Base-by-base conservation (phyloP, 2,113 vertebrate genomes). In the Abramis brama region DNA sequence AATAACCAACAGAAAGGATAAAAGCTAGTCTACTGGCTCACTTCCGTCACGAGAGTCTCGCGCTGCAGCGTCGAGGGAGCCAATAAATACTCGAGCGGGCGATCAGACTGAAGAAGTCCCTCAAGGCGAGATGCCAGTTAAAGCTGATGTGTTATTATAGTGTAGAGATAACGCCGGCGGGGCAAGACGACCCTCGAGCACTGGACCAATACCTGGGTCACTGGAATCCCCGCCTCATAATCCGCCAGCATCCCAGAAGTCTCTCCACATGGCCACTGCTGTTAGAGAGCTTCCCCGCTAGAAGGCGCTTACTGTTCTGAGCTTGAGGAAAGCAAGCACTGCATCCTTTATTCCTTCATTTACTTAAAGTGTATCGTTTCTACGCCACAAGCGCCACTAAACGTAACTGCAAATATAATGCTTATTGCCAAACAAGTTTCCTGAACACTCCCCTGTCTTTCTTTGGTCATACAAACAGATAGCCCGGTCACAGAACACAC, bases 141-240 rank as follows among this genome's bases (percentile, higher is more conserved):
- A 91, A 60, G 93, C 91, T 95, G 94, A 95, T 93, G 94, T 95
- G 94, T 93, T 93, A 87, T 86, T 92, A 87, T 13, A 74, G 81
- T 39, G 71, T 0, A 68, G 75, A 62, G 94, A 95, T 95, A 94
- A 94, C 84, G 33, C 33, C 33, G 87, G 85, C 5, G 15, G 66
- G 64, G 12, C 78, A 74, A 68, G 83, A 71, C 15, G 85, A 50
- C 87, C 84, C 77, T 86, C 87, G 92, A 92, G 91, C 90, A 90
- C 86, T 78, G 90, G 89, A 90, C 93, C 91, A 88, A 87, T 92
- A 94, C 93, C 93, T 94, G 94, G 92, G 85, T 92, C 85, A 85
- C 82, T 68, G 30, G 74, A 91, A 90, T 92, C 90, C 89, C 94
- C 93, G 93, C 93, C 94, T 94, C 88, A 91, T 90, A 92, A 92